Evolutionary conservation across 2,797 vertebrate species (phyloP), one percentile per base, ranked within the genome.

Genomic region (Meda fulgida): DNA sequence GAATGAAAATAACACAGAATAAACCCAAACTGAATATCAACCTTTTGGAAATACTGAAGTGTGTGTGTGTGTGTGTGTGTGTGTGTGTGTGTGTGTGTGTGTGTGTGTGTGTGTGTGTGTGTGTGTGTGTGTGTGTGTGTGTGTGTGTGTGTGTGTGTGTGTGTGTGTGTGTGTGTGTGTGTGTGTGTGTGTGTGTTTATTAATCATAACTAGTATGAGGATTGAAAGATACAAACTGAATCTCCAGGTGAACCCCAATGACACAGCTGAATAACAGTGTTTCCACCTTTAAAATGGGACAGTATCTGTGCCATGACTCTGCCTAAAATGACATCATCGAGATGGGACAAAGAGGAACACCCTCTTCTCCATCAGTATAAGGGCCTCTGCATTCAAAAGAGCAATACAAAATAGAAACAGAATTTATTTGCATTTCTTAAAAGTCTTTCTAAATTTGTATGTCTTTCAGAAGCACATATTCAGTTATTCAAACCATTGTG

Each of bases 321-420:
- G 63, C 60, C 72, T 51, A 46, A 40, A 38, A 82, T 86, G 75
- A 83, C 80, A 77, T 86, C 51, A 78, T 77, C 43, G 69, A 69
- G 63, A 84, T 31, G 82, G 53, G 36, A 84, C 82, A 60, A 78
- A 14, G 34, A 53, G 43, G 60, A 66, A 23, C 53, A 60, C 38
- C 10, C 80, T 63, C 26, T 43, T 48, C 19, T 72, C 16, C 26
- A 81, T 79, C 77, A 46, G 16, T 10, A 65, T 21, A 78, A 21
- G 67, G 51, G 19, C 29, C 19, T 79, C 78, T 66, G 60, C 10
- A n/a, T 38, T 14, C 46, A 66, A 48, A 63, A 72, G 3, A 60
- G 69, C 40, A 82, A 43, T 48, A n/a, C 18, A 58, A 70, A 40
- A 58, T 21, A 58, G 1, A 58, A 13, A 77, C 43, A 36, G 7